Conservation (phyloP, 1,140 invertebrate genomes). For the Pseudomyrmex gracilis region DNA sequence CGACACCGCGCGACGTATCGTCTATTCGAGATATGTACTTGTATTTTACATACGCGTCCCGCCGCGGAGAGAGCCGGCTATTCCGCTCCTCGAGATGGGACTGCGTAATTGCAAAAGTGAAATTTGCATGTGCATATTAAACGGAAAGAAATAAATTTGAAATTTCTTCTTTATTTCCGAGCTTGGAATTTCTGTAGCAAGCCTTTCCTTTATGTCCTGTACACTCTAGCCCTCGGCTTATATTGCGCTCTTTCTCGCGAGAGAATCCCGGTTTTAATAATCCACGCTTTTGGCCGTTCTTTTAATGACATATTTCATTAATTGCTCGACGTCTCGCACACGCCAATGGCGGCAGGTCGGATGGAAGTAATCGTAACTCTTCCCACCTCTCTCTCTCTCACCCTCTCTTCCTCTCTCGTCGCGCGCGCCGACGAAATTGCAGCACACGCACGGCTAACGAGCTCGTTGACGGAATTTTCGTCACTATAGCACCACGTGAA, state of each 20-base stretch:
- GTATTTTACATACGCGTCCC: too few species aligned
- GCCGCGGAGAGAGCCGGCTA: too few species aligned
- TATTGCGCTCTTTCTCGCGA: constrained; percentile 3
- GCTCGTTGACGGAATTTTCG: constrained; percentile 48
- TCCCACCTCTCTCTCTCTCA: neutral
- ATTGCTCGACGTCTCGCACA: constrained; percentile 49
- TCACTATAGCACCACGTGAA: constrained; percentile 14
- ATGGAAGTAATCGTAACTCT: constrained; percentile 42
- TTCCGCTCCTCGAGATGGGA: neutral
- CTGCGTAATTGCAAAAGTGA: neutral
- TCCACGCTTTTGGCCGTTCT: neutral
- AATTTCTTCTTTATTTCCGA: neutral
- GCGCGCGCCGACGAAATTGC: constrained; percentile 16
- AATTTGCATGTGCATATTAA: neutral
- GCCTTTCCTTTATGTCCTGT: neutral
- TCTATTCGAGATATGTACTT: neutral
- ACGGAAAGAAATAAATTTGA: neutral
- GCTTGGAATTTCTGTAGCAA: neutral
- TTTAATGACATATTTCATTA: constrained; percentile 57
- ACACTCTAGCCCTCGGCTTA: neutral
- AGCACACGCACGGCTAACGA: constrained; percentile 20
- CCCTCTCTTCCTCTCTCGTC: constrained; percentile 16
- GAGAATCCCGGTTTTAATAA: constrained; percentile 52
- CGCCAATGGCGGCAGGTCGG: constrained; percentile 23
- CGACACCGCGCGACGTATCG: neutral